Evolutionary conservation across 2,888 invertebrate genomes (phyloP).

Genomic region (Portevinia maculata): DNA sequence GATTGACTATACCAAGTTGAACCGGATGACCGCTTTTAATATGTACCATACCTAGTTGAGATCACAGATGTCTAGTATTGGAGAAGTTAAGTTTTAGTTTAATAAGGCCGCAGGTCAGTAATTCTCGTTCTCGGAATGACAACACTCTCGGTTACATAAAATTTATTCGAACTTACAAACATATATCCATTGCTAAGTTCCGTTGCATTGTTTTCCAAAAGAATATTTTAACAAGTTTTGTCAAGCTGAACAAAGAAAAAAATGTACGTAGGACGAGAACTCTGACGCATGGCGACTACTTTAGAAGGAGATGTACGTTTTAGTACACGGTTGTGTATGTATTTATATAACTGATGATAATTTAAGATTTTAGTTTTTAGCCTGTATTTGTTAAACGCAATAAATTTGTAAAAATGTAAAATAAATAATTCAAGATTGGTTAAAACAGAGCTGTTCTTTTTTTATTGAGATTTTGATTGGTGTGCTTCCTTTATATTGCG

Average conservation of each 20-base stretch:
- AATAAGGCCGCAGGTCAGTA: constrained; percentile 41
- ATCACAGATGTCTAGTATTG: constrained; percentile 16
- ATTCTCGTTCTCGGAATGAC: too few species aligned
- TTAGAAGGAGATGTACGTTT: constrained; percentile 65
- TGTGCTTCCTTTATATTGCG: too few species aligned
- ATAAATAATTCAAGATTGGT: constrained; percentile 41
- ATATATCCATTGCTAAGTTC: too few species aligned
- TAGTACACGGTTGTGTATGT: constrained; percentile 69
- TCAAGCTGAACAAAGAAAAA: background rate
- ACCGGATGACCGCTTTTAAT: constrained; percentile 25
- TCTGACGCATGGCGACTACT: constrained; percentile 42
- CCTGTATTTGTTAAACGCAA: constrained; percentile 41
- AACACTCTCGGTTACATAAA: too few species aligned
- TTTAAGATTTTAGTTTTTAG: constrained; percentile 57
- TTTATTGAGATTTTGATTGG: background rate
- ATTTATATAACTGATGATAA: constrained; percentile 64
- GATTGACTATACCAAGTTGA: constrained; percentile 22
- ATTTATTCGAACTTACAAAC: too few species aligned
- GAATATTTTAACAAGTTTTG: background rate
- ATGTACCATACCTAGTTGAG: constrained; percentile 34
- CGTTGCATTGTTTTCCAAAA: constrained; percentile 1
- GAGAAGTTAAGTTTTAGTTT: constrained; percentile 35
- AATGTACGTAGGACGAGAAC: background rate
- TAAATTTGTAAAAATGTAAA: constrained; percentile 48
- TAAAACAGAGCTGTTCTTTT: background rate